Evolutionary conservation across 2,797 vertebrate genomes (phyloP).

Genomic region (Cetoscarus ocellatus): DNA sequence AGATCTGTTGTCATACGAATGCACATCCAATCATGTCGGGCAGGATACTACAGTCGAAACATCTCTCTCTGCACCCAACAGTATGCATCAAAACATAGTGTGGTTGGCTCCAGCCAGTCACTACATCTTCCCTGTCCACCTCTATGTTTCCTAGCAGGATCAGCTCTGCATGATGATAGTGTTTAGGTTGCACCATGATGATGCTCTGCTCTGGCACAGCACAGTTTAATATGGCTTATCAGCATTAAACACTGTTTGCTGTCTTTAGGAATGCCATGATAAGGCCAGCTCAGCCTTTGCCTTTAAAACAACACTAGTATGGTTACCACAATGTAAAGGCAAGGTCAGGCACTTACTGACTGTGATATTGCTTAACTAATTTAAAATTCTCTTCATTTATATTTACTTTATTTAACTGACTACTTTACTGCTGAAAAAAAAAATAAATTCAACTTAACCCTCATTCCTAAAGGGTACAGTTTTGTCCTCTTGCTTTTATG

Average conservation of each 20-base stretch:
- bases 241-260: slow-evolving; percentile 34
- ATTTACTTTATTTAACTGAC: background rate
- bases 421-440: background rate
- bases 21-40: background rate
- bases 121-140: slow-evolving; percentile 50
- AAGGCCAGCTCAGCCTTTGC: slow-evolving; percentile 8
- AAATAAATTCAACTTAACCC: too few relatives aligned
- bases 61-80: slow-evolving; percentile 13
- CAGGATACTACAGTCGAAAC: background rate
- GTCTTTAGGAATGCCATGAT: slow-evolving; percentile 20
- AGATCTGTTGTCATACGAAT: background rate
- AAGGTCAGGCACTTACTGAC: background rate
- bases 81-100: slow-evolving; percentile 9
- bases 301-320: slow-evolving; percentile 6
- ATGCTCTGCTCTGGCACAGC: slow-evolving; percentile 39
- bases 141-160: slow-evolving; percentile 41
- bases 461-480: too few relatives aligned
- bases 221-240: slow-evolving; percentile 42
- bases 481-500: too few relatives aligned
- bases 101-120: slow-evolving; percentile 33
- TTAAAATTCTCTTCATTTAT: background rate
- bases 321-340: background rate
- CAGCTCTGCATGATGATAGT: slow-evolving; percentile 38
- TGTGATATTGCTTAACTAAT: background rate
- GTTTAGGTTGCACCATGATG: slow-evolving; percentile 45